Conservation (phyloP, 1,140 invertebrate species). For the Nasonia giraulti region DNA sequence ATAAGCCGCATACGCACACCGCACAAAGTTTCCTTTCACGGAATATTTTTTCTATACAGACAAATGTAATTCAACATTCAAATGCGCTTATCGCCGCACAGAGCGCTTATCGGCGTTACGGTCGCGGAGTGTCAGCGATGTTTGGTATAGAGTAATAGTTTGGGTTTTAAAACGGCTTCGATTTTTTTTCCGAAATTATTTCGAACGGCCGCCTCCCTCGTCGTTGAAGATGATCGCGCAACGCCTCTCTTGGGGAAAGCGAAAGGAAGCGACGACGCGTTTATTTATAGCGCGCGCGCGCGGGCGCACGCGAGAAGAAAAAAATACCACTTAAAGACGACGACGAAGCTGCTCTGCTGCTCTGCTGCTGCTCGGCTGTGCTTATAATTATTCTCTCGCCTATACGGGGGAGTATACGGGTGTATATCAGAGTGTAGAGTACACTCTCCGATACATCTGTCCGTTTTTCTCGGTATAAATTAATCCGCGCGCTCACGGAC, state of each 20-base stretch:
- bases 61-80: too few species aligned
- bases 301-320: not conserved
- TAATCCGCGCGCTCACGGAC: slow-evolving; percentile 40
- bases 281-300: slow-evolving; percentile 41
- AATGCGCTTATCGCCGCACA: too few species aligned
- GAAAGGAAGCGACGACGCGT: slow-evolving; percentile 35
- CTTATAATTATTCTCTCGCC: slow-evolving; percentile 42
- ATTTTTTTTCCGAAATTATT: not conserved
- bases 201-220: not conserved
- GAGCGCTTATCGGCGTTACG: too few species aligned
- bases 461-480: slow-evolving; percentile 46
- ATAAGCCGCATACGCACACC: too few species aligned
- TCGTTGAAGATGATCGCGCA: not conserved
- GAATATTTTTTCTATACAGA: too few species aligned
- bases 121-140: too few species aligned
- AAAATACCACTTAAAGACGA: slow-evolving; percentile 21
- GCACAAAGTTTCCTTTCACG: too few species aligned
- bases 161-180: too few species aligned
- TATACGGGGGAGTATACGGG: not conserved
- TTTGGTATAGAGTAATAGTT: too few species aligned
- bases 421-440: not conserved
- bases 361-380: not conserved
- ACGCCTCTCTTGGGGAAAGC: slow-evolving; percentile 6
- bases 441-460: not conserved
- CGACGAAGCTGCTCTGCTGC: not conserved